These are phyloP conservation scores for Aporrectodea caliginosa DNA, from an alignment of 1,140 invertebrate genomes.

Conservation along the genomic window DNA sequence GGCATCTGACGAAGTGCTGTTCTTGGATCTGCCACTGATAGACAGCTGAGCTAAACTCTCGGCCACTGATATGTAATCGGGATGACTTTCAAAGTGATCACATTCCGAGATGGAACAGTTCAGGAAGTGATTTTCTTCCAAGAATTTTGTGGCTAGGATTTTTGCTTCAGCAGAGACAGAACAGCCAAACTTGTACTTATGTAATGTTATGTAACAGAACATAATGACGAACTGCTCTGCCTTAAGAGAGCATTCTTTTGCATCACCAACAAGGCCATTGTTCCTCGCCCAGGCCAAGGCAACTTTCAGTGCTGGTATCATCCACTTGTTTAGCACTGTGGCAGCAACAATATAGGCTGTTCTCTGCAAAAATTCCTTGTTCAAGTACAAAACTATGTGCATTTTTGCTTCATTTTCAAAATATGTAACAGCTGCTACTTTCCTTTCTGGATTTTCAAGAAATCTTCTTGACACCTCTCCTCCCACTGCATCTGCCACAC, in stretches of 20 bases:
- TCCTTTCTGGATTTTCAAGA: neutral
- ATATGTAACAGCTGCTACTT: neutral
- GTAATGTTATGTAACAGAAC: neutral
- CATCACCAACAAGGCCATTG: neutral
- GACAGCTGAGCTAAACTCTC: no score
- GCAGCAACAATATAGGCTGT: neutral
- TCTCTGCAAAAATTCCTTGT: neutral
- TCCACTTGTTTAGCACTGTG: neutral
- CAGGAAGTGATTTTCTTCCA: neutral
- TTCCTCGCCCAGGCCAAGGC: neutral
- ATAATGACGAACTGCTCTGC: neutral
- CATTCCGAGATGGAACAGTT: neutral
- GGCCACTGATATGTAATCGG: no score
- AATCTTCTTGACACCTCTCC: neutral
- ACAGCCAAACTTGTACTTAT: neutral
- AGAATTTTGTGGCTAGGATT: neutral
- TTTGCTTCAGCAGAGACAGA: neutral
- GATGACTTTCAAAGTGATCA: neutral
- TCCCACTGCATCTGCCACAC: neutral
- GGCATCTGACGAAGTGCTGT: no score
- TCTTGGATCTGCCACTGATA: no score
- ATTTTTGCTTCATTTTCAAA: neutral
- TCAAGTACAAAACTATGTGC: neutral
- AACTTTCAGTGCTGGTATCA: neutral
- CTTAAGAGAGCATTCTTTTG: neutral